phyloP scores from a whole-genome alignment of 2,113 vertebrate genomes.

The Megalops atlanticus region DNA sequence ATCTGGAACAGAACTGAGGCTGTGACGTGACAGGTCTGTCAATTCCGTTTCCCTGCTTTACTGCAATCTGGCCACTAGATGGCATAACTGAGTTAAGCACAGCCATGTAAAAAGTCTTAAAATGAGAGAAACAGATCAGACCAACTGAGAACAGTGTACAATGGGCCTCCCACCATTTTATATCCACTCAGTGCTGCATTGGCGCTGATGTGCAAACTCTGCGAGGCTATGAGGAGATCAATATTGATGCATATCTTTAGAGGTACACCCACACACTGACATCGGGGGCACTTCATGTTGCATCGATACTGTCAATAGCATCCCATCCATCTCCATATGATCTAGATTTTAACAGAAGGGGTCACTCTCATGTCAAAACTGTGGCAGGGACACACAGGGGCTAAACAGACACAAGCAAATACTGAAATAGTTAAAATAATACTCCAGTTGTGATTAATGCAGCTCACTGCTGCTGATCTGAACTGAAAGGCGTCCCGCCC shows the following conservation, averaged over 20 bases:
- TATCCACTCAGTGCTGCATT: slow-evolving; percentile 17
- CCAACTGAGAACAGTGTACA: slow-evolving; percentile 3
- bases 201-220: background rate
- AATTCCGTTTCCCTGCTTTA: background rate
- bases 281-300: background rate
- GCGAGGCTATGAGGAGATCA: background rate
- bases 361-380: background rate
- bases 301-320: background rate
- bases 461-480: no score
- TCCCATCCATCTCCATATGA: background rate
- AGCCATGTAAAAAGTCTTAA: background rate
- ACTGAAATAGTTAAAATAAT: no score
- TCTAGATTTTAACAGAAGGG: background rate
- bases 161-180: slow-evolving; percentile 22
- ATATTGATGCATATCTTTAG: background rate
- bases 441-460: no score
- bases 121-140: background rate
- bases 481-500: no score
- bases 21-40: background rate
- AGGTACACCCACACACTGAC: background rate
- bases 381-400: background rate
- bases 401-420: background rate
- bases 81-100: background rate
- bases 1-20: background rate
- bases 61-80: background rate